phyloP scores from a whole-genome alignment of 2,888 invertebrate genomes.

The Sarcophaga carnaria region DNA sequence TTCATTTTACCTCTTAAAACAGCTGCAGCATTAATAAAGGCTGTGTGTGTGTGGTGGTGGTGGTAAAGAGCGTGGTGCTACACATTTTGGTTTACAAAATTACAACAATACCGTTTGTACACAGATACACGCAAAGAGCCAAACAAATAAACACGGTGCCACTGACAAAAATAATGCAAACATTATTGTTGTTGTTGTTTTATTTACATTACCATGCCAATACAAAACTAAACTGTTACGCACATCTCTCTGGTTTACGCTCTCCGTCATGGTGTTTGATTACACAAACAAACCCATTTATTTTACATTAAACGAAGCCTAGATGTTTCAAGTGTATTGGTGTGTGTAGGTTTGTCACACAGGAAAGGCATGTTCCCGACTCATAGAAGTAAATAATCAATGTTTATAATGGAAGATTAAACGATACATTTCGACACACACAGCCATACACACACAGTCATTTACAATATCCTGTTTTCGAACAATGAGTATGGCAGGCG shows the following conservation, averaged over 20 bases:
- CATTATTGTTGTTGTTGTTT: constrained; percentile 38
- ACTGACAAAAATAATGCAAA: constrained; percentile 54
- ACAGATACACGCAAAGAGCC: not conserved
- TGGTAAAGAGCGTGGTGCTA: not conserved
- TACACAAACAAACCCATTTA: not conserved
- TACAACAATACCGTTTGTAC: constrained; percentile 38
- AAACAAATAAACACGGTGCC: constrained; percentile 34
- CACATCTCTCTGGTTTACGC: not conserved
- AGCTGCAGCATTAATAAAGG: not conserved
- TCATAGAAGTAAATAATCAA: constrained; percentile 43
- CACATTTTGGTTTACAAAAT: constrained; percentile 44
- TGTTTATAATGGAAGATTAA: constrained; percentile 56
- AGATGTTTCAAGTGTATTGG: not conserved
- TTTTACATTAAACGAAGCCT: not conserved
- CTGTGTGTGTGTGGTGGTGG: not conserved
- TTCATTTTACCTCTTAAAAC: constrained; percentile 6
- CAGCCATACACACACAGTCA: not conserved
- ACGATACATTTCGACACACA: not conserved
- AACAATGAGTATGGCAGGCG: not conserved
- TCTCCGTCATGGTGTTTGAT: not conserved
- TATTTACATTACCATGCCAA: constrained; percentile 62
- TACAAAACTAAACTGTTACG: constrained; percentile 26
- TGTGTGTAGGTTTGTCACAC: not conserved
- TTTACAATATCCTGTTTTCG: not conserved
- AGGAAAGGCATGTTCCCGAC: not conserved